A percentile compares a stretch with the other conserved stretches of the same genome.
phyloP scores from a whole-genome alignment of 1,140 invertebrate genomes.

The Trichonephila clavipes region DNA sequence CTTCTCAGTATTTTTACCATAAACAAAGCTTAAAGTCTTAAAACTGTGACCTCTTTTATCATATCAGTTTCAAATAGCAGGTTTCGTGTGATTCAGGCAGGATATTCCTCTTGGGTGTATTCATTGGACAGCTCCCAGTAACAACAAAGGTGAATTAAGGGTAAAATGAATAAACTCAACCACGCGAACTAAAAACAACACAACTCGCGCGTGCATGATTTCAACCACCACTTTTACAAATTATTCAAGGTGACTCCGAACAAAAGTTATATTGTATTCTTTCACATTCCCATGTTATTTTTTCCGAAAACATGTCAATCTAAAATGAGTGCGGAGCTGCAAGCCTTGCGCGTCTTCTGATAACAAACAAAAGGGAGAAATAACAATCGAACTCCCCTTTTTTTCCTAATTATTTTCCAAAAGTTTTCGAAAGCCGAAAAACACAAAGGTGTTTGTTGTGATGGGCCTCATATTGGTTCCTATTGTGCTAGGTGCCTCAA shows the following conservation, averaged over 20 bases:
- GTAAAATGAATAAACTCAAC: not conserved
- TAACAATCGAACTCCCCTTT: not conserved
- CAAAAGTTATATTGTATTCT: not conserved
- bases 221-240: not conserved
- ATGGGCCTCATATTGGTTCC: not conserved
- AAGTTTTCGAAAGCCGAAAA: not conserved
- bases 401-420: not conserved
- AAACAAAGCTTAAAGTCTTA: too few species aligned
- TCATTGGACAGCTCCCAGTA: too few species aligned
- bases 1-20: too few species aligned
- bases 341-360: not conserved
- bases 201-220: not conserved
- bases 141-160: not conserved
- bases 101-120: too few species aligned
- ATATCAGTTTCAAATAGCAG: too few species aligned
- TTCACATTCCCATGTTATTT: not conserved
- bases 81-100: too few species aligned
- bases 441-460: not conserved
- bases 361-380: not conserved
- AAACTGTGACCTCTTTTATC: too few species aligned
- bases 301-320: not conserved
- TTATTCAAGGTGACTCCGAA: not conserved
- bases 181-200: not conserved
- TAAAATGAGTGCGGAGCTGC: not conserved
- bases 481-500: not conserved